A percentile compares a stretch with the other conserved stretches of the same genome.
Conservation (phyloP, 2,797 vertebrate genomes). For the Alca torda region DNA sequence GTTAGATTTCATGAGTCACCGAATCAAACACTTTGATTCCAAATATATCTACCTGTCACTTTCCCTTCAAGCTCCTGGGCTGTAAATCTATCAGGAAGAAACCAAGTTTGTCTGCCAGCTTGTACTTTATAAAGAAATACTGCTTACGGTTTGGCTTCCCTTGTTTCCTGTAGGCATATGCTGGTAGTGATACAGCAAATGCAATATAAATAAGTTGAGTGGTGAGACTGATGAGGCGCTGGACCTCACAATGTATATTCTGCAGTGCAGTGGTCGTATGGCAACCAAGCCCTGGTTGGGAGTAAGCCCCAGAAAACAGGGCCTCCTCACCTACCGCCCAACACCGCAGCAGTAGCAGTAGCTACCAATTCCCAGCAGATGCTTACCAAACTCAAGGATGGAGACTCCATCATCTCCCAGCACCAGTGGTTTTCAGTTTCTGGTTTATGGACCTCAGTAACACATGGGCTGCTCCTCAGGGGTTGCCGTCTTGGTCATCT, state of each 20-base stretch:
- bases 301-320: not conserved
- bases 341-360: not conserved
- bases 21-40: conserved; percentile 35
- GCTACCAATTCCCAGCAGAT: not conserved
- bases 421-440: not conserved
- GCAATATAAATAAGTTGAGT: not conserved
- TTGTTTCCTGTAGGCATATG: not conserved
- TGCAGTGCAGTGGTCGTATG: not conserved
- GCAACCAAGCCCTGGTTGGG: not conserved
- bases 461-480: not conserved
- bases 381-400: not conserved
- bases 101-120: not conserved
- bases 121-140: not conserved
- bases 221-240: accelerated
- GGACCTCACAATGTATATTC: accelerated
- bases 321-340: not conserved
- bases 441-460: not conserved
- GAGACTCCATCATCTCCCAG: not conserved
- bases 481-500: not conserved
- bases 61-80: not conserved
- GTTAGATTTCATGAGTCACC: conserved; percentile 29
- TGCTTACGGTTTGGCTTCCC: not conserved
- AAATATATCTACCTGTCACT: conserved; percentile 32
- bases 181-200: not conserved
- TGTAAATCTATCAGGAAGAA: not conserved